Conservation (phyloP, 2,888 invertebrate genomes). For the Tigriopus californicus region DNA sequence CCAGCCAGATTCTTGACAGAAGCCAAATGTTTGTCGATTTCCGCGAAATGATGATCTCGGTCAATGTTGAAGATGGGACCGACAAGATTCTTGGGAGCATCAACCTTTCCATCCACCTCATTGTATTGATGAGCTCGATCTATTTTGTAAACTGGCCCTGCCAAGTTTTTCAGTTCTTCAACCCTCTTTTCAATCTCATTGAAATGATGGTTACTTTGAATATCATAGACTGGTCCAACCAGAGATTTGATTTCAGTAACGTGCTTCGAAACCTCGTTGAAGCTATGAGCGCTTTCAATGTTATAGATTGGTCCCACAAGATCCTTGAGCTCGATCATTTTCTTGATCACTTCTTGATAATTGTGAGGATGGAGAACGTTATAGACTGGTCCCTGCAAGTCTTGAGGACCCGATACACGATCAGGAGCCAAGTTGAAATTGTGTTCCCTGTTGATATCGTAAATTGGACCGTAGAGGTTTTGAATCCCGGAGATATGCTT, state of each 20-base stretch:
- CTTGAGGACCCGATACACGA: neutral
- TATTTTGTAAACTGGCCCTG: conserved; percentile 13
- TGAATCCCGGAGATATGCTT: neutral
- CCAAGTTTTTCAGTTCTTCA: neutral
- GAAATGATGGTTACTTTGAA: conserved; percentile 4
- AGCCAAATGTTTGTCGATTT: neutral
- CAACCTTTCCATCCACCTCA: neutral
- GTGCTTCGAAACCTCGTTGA: conserved; percentile 7
- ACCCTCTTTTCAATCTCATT: neutral
- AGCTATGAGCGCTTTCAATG: conserved; percentile 7
- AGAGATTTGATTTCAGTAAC: conserved; percentile 1
- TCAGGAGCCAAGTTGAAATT: neutral
- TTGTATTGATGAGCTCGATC: neutral
- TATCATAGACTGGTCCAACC: conserved; percentile 2
- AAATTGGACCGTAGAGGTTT: neutral
- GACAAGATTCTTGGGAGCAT: neutral
- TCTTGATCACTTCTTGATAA: neutral
- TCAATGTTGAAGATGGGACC: conserved; percentile 9
- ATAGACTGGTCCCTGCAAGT: conserved; percentile 5
- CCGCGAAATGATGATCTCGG: conserved; percentile 6
- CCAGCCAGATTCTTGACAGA: conserved; percentile 8
- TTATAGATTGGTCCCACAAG: conserved; percentile 13
- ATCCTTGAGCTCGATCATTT: neutral
- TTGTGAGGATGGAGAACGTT: conserved; percentile 8
- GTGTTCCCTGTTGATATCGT: conserved; percentile 1